Percentiles rank a stretch among this genome's conserved stretches.
Evolutionary conservation across 2,113 vertebrate genomes (phyloP).

Genomic region (Telmatochromis sp.): DNA sequence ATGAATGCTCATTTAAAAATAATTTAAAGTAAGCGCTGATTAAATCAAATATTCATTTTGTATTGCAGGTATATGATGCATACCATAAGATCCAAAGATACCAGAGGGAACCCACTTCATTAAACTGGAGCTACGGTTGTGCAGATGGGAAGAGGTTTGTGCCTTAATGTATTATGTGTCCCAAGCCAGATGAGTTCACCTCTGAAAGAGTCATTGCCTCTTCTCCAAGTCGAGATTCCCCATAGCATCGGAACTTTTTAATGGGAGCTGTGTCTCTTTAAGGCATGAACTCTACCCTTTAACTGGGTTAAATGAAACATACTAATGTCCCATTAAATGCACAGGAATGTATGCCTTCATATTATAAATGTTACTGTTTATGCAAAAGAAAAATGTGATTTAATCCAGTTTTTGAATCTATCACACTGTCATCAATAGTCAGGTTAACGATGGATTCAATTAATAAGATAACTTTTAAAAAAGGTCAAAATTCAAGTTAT

Average conservation of each 20-base stretch:
- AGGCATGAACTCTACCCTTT: neutral
- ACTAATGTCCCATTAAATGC: neutral
- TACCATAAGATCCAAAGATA: neutral
- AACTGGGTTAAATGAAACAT: neutral
- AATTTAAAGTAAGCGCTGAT: neutral
- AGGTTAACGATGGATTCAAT: conserved; percentile 8
- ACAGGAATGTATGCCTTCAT: neutral
- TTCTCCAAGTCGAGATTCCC: neutral
- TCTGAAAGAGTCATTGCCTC: neutral
- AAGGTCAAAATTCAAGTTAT: neutral
- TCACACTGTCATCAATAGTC: neutral
- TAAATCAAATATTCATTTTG: conserved; percentile 25
- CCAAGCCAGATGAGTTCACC: neutral
- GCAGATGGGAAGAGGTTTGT: conserved; percentile 6
- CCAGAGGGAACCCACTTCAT: conserved; percentile 14
- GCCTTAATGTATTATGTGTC: neutral
- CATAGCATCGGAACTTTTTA: neutral
- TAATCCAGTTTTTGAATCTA: neutral
- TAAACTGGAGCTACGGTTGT: conserved; percentile 3
- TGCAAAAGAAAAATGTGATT: neutral
- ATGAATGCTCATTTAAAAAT: neutral
- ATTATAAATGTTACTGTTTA: neutral
- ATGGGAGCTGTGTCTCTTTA: neutral
- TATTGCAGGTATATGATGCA: conserved; percentile 1
- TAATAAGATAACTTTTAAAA: conserved; percentile 3